Evolutionary conservation across 1,140 invertebrate genomes (phyloP).

Genomic region (Vanessa atalanta): DNA sequence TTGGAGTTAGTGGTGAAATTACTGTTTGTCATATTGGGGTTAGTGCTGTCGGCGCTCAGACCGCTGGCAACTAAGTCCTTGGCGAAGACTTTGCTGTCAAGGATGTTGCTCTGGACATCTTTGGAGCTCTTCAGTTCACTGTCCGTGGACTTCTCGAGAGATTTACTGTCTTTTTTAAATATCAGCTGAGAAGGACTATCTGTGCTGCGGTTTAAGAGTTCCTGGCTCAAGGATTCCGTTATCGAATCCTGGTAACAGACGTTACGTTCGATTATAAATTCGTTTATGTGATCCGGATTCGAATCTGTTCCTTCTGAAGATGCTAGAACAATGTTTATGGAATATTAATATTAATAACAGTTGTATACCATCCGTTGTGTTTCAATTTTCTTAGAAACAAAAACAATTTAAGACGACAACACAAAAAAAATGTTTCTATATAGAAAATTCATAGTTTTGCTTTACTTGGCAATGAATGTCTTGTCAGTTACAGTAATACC

Average conservation of each 20-base stretch:
- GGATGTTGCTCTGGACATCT: slow-evolving; percentile 66
- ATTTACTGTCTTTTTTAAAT: slow-evolving; percentile 65
- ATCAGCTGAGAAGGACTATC: slow-evolving; percentile 63
- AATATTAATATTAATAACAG: too few species aligned
- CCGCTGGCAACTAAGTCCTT: slow-evolving; percentile 65
- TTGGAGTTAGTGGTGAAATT: slow-evolving; percentile 77
- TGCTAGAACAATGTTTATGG: slow-evolving; percentile 41
- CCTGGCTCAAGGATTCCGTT: slow-evolving; percentile 74
- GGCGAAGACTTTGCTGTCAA: slow-evolving; percentile 65
- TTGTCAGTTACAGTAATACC: too few species aligned
- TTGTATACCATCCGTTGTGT: too few species aligned
- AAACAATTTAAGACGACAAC: too few species aligned
- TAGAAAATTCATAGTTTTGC: too few species aligned
- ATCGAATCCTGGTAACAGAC: slow-evolving; percentile 79
- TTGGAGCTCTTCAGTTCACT: slow-evolving; percentile 74
- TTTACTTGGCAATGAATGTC: too few species aligned
- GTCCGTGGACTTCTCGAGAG: slow-evolving; percentile 66
- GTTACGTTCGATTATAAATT: slow-evolving; percentile 77
- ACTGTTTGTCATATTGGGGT: slow-evolving; percentile 72
- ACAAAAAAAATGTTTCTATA: too few species aligned
- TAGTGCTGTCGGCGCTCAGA: slow-evolving; percentile 70
- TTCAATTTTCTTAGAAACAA: too few species aligned
- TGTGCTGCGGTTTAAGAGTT: slow-evolving; percentile 66
- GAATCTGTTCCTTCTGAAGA: slow-evolving; percentile 70
- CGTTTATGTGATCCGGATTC: slow-evolving; percentile 73